These are phyloP conservation scores for Onychostruthus taczanowskii DNA, from an alignment of 2,113 vertebrate species.

Conservation along the genomic window DNA sequence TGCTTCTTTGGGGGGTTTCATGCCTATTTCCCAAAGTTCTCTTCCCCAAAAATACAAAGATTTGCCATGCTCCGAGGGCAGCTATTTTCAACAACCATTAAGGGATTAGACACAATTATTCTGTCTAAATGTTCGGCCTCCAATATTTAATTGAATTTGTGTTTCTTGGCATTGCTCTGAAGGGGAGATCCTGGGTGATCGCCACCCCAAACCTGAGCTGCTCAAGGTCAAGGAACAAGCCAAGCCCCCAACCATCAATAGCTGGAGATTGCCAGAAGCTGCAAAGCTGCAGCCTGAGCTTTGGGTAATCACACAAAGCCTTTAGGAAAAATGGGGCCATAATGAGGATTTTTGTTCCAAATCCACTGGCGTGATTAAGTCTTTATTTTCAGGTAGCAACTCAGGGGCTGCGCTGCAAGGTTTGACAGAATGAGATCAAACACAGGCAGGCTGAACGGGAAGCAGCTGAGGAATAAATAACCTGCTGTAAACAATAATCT, in stretches of 20 bases:
- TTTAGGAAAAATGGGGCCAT: conserved; percentile 33
- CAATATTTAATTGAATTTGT: not conserved
- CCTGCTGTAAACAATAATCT: conserved; percentile 25
- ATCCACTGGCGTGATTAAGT: not conserved
- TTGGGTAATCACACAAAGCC: conserved; percentile 21
- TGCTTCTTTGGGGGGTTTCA: not conserved
- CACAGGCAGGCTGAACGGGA: not conserved
- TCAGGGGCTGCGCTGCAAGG: not conserved
- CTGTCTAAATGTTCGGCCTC: not conserved
- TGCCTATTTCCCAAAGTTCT: not conserved
- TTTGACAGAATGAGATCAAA: conserved; percentile 15
- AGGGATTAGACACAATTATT: not conserved
- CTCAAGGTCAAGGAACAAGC: conserved; percentile 30
- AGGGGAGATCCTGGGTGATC: not conserved
- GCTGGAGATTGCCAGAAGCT: conserved; percentile 19
- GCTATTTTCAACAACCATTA: not conserved
- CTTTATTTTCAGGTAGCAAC: conserved; percentile 42
- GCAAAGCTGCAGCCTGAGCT: not conserved
- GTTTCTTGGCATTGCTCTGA: not conserved
- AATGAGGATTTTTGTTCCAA: conserved; percentile 58
- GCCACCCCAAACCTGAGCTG: conserved; percentile 1
- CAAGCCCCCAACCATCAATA: conserved; percentile 29
- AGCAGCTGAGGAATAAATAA: conserved; percentile 12
- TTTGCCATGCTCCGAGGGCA: not conserved
- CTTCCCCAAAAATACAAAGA: not conserved